These are phyloP conservation scores for Automeris io DNA, from an alignment of 2,888 invertebrate species.

Conservation along the genomic window DNA sequence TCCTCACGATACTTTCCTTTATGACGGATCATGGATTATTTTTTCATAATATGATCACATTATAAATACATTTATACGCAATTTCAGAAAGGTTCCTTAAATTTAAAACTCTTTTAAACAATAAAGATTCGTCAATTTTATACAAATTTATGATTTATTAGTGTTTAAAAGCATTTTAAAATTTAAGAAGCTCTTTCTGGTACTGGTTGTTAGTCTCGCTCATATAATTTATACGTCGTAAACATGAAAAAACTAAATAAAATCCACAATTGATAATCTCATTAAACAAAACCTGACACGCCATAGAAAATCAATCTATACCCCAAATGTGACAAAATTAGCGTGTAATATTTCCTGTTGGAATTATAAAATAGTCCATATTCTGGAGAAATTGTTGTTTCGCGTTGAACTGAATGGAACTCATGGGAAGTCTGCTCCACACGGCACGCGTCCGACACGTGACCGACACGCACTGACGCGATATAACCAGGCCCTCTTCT, in stretches of 20 bases:
- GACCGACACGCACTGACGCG: constrained; percentile 32
- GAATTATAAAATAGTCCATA: constrained; percentile 64
- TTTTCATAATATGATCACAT: no score
- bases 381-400: constrained; percentile 47
- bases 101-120: no score
- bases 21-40: no score
- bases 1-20: no score
- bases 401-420: constrained; percentile 7
- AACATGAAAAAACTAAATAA: constrained; percentile 1
- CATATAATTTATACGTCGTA: no score
- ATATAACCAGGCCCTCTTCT: constrained; percentile 35
- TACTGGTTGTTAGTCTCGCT: no score
- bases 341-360: constrained; percentile 73
- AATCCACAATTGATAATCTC: constrained; percentile 7
- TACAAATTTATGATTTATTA: no score
- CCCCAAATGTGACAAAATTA: constrained; percentile 66
- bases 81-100: no score
- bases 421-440: constrained; percentile 9
- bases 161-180: no score
- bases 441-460: constrained; percentile 46
- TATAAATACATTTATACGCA: no score
- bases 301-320: constrained; percentile 63
- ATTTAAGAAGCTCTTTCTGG: no score
- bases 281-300: constrained; percentile 40
- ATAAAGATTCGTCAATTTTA: no score